Evolutionary conservation across 2,113 vertebrate genomes (phyloP).

Genomic region (Cryptotis parvus): DNA sequence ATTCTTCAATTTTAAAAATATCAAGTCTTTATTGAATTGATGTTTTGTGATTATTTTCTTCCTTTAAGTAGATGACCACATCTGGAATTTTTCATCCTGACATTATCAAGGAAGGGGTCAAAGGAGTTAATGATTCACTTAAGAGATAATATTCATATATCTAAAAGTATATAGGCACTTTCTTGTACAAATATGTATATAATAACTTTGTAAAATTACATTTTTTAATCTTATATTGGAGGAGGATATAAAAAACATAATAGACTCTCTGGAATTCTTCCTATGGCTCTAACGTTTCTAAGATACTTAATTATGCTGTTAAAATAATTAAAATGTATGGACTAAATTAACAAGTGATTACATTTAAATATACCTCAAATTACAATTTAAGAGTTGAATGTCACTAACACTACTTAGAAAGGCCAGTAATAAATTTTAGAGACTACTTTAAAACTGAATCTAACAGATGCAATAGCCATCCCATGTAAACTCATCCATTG

Average conservation of each 20-base stretch:
- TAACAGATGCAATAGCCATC: not conserved
- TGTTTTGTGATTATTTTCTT: too few species aligned
- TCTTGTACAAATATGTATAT: too few species aligned
- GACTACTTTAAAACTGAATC: not conserved
- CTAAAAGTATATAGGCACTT: too few species aligned
- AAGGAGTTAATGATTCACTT: not conserved
- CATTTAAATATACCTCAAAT: not conserved
- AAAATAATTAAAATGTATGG: not conserved
- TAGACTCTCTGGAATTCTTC: too few species aligned
- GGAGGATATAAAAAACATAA: not conserved
- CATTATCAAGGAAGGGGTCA: not conserved
- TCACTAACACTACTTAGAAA: not conserved
- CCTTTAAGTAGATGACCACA: too few species aligned
- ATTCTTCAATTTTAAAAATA: too few species aligned
- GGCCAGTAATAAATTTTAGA: not conserved
- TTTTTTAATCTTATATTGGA: not conserved
- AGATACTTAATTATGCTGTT: not conserved
- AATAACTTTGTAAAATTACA: not conserved
- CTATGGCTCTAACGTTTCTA: not conserved
- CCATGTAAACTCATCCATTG: too few species aligned
- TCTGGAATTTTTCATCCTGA: not conserved
- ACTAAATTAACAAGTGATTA: constrained; percentile 25
- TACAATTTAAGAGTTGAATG: not conserved
- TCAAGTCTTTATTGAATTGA: too few species aligned
- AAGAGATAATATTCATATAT: not conserved